Evolutionary conservation across 1,140 invertebrate species (phyloP).

Genomic region (Heliconius himera): DNA sequence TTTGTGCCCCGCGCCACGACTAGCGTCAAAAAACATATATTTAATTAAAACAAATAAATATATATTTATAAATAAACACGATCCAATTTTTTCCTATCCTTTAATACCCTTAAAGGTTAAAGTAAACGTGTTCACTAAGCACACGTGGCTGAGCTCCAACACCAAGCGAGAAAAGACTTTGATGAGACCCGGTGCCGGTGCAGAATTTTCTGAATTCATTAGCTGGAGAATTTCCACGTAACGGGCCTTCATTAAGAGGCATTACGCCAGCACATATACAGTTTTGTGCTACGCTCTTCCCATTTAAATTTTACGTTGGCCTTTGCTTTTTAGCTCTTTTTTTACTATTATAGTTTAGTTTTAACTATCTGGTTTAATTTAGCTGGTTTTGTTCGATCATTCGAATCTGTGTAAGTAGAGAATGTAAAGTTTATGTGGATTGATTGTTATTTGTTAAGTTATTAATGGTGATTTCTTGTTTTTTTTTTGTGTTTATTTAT

Average conservation of each 20-base stretch:
- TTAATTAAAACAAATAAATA: background rate
- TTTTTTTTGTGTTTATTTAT: background rate
- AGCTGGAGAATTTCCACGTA: constrained; percentile 42
- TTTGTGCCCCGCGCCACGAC: too few relatives aligned
- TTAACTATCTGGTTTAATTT: background rate
- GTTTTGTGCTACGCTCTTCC: constrained; percentile 22
- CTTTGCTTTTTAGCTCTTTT: constrained; percentile 16
- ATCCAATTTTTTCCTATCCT: background rate
- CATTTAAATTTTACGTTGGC: constrained; percentile 21
- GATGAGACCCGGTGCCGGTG: constrained; percentile 25
- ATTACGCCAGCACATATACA: constrained; percentile 35
- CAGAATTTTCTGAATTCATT: constrained; percentile 43
- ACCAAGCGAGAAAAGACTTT: constrained; percentile 28
- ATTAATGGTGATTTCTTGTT: too few relatives aligned
- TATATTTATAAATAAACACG: background rate
- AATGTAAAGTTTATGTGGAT: background rate
- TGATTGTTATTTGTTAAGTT: background rate
- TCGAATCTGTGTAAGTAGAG: background rate
- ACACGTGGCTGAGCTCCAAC: constrained; percentile 22
- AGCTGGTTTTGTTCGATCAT: background rate
- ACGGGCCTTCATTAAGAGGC: constrained; percentile 41
- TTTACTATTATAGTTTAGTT: background rate
- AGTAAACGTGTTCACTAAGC: constrained; percentile 23
- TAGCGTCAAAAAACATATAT: too few relatives aligned
- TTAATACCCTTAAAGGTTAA: constrained; percentile 17